phyloP scores from a whole-genome alignment of 2,797 vertebrate species.

The Eulemur coronatus region DNA sequence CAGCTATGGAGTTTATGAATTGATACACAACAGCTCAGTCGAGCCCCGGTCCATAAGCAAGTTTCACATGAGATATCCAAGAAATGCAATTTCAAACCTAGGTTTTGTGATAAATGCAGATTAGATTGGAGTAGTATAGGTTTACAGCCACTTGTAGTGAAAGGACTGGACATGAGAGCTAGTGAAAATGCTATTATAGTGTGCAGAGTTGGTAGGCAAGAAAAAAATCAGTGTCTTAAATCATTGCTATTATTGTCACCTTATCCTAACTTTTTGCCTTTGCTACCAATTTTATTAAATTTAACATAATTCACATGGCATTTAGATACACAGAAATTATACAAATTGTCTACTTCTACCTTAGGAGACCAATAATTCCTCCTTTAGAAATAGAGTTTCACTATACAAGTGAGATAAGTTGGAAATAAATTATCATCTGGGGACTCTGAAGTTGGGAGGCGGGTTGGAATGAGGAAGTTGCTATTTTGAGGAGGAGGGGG shows the following conservation, averaged over 20 bases:
- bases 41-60: neutral
- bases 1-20: neutral
- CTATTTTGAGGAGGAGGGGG: neutral
- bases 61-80: neutral
- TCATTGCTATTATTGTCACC: neutral
- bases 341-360: neutral
- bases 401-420: neutral
- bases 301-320: neutral
- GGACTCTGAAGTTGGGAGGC: too few species aligned
- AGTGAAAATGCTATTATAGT: neutral
- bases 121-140: neutral
- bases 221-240: neutral
- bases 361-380: neutral
- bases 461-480: neutral
- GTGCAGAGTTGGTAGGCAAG: neutral
- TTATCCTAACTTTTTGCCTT: neutral
- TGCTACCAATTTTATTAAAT: neutral
- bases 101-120: neutral
- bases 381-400: neutral
- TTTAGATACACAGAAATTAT: neutral
- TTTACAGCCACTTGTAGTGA: neutral
- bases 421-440: neutral
- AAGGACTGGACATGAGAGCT: neutral
- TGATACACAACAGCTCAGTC: neutral
- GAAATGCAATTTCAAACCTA: neutral